Evolutionary conservation across 2,113 vertebrate genomes (phyloP).

Genomic region (Tetrax tetrax): DNA sequence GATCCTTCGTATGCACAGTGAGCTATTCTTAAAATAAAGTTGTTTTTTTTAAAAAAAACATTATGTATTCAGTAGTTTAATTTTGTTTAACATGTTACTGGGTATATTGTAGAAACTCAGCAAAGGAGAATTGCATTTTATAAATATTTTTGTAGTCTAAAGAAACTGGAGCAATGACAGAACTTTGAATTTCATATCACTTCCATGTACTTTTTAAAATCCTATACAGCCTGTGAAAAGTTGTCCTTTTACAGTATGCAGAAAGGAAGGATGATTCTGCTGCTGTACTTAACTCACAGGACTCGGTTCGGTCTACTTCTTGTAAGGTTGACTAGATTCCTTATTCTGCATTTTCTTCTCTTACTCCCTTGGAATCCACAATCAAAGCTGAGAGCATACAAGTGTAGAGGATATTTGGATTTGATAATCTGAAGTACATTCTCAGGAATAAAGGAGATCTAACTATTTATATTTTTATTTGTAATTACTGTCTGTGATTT

Average conservation of each 20-base stretch:
- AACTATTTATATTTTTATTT: neutral
- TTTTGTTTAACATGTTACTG: neutral
- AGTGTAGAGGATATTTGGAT: neutral
- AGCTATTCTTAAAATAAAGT: constrained; percentile 3
- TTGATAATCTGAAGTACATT: neutral
- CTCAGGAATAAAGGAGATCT: neutral
- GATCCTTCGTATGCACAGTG: neutral
- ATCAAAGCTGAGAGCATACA: neutral
- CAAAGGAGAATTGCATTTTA: neutral
- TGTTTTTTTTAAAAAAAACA: neutral
- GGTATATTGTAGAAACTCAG: neutral
- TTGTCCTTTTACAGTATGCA: neutral
- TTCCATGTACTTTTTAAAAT: neutral
- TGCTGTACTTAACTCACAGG: neutral
- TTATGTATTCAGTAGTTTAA: neutral
- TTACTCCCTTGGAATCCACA: neutral
- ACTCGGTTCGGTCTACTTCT: neutral
- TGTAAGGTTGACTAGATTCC: neutral
- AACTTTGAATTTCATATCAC: neutral
- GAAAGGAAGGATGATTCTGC: neutral
- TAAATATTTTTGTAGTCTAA: neutral
- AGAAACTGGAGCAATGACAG: neutral
- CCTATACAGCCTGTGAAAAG: neutral
- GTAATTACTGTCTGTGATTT: neutral
- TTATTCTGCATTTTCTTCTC: neutral